Evolutionary conservation across 1,140 invertebrate genomes (phyloP).

Genomic region (Sitobion miscanthi): DNA sequence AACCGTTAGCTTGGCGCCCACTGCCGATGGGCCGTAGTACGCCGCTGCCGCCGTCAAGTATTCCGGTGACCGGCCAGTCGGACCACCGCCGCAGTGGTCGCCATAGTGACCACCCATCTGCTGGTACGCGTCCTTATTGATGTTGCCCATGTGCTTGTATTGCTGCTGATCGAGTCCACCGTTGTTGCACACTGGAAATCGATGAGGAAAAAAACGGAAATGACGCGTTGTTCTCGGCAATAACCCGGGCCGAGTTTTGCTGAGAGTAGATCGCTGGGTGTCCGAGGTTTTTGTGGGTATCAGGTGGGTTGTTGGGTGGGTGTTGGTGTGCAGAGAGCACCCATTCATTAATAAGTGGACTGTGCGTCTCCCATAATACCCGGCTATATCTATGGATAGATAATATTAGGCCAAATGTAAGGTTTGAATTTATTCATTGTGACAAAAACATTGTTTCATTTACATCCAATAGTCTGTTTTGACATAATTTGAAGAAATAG

Average conservation of each 20-base stretch:
- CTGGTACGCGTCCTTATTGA: slow-evolving; percentile 33
- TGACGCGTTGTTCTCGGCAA: neutral
- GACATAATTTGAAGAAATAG: too few species aligned
- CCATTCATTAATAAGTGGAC: neutral
- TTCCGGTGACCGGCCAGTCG: slow-evolving; percentile 30
- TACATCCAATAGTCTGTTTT: too few species aligned
- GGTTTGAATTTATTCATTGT: too few species aligned
- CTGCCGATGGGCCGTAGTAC: neutral
- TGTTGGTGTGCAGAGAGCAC: neutral
- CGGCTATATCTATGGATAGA: too few species aligned
- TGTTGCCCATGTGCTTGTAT: slow-evolving; percentile 33
- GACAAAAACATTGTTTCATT: too few species aligned
- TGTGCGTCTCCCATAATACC: too few species aligned
- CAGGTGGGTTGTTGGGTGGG: neutral
- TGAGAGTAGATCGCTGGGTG: slow-evolving; percentile 30
- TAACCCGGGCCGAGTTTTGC: neutral
- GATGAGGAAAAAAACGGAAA: slow-evolving; percentile 16
- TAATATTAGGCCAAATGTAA: too few species aligned
- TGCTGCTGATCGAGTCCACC: slow-evolving; percentile 38
- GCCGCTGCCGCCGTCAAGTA: slow-evolving; percentile 36
- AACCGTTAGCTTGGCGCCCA: slow-evolving; percentile 63
- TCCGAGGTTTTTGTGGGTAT: slow-evolving; percentile 41
- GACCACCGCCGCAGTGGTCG: slow-evolving; percentile 54
- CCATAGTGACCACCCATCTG: slow-evolving; percentile 58
- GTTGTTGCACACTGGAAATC: slow-evolving; percentile 48